Conservation (phyloP, 2,113 vertebrate species). For the Lepisosteus oculatus region DNA sequence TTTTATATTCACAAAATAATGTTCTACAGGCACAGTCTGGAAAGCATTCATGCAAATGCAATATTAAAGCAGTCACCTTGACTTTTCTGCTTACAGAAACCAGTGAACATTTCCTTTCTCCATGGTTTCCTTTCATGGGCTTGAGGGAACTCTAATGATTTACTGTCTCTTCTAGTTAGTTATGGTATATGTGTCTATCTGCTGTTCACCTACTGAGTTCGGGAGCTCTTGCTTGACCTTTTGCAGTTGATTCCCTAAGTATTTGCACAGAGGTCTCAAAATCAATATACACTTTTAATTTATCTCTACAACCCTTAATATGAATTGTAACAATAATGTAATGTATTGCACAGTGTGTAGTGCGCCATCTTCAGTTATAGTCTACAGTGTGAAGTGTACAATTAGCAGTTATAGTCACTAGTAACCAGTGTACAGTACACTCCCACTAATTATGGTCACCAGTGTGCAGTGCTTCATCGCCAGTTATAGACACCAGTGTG, state of each 20-base stretch:
- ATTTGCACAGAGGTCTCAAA: background rate
- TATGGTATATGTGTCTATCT: constrained; percentile 24
- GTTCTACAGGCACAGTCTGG: background rate
- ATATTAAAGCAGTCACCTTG: constrained; percentile 33
- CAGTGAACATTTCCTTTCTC: constrained; percentile 35
- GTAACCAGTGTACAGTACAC: too few species aligned
- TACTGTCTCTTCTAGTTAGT: constrained; percentile 38
- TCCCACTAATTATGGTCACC: too few species aligned
- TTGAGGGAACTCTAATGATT: constrained; percentile 28
- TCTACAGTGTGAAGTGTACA: too few species aligned
- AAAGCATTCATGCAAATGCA: constrained; percentile 11
- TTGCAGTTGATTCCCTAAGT: constrained; percentile 20
- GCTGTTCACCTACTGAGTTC: background rate
- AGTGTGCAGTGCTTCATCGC: too few species aligned
- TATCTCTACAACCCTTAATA: background rate
- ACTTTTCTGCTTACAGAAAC: constrained; percentile 20
- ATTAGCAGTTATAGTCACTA: too few species aligned
- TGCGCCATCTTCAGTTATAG: background rate
- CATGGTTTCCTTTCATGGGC: constrained; percentile 26
- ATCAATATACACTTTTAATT: background rate
- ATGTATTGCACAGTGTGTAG: constrained; percentile 28
- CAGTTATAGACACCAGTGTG: too few species aligned
- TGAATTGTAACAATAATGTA: constrained; percentile 31
- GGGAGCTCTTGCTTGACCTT: constrained; percentile 23
- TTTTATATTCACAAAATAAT: too few species aligned